phyloP scores from a whole-genome alignment of 2,113 vertebrate species.

The Numenius arquata region DNA sequence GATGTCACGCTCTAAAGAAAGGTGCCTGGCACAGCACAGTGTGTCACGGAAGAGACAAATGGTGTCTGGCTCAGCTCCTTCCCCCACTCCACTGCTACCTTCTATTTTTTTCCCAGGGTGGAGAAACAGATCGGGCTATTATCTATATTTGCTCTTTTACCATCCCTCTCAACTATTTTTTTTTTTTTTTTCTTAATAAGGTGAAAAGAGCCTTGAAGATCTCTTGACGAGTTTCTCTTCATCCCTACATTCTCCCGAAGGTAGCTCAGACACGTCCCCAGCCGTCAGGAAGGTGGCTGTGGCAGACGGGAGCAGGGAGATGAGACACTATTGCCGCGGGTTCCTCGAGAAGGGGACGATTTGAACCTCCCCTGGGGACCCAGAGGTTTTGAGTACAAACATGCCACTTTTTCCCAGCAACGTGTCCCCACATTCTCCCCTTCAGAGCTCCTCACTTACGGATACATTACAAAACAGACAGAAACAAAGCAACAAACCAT shows the following conservation, averaged over 20 bases:
- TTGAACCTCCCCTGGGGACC: neutral
- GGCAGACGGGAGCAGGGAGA: neutral
- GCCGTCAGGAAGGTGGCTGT: accelerated
- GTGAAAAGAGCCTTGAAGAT: neutral
- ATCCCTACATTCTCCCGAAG: neutral
- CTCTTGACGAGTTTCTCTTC: accelerated
- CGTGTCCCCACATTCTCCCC: accelerated
- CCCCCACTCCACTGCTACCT: neutral
- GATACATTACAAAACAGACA: accelerated
- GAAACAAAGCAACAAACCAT: neutral
- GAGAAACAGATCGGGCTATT: neutral
- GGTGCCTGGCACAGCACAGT: neutral
- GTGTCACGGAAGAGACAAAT: neutral
- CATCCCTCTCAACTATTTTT: neutral
- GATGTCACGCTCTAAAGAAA: accelerated
- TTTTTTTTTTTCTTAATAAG: neutral
- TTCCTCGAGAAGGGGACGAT: too few relatives aligned
- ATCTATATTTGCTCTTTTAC: accelerated
- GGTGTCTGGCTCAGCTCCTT: accelerated
- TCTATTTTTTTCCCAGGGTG: neutral
- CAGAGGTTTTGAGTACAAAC: accelerated
- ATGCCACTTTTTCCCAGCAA: neutral
- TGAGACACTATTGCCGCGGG: accelerated
- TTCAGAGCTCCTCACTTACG: neutral
- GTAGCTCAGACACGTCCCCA: accelerated